Evolutionary conservation across 2,113 vertebrate species (phyloP).

Genomic region (Cottus gobio): DNA sequence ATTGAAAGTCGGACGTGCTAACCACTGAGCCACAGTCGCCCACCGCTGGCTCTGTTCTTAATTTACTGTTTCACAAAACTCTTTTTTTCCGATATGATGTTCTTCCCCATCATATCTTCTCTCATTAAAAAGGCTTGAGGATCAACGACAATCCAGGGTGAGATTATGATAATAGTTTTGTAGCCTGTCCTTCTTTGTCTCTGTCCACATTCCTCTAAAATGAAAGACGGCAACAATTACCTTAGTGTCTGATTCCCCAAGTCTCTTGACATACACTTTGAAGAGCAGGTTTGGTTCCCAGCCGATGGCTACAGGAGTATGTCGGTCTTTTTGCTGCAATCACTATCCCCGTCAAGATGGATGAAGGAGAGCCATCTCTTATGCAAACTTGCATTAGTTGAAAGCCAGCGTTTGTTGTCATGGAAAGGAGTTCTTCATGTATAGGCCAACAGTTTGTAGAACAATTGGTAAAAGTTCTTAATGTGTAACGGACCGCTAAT

Average conservation of each 20-base stretch:
- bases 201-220: conserved; percentile 75
- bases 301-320: conserved; percentile 24
- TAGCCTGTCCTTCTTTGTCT: conserved; percentile 69
- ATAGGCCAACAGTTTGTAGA: conserved; percentile 40
- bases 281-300: conserved; percentile 62
- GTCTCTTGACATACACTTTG: conserved; percentile 70
- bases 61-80: conserved; percentile 15
- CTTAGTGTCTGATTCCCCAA: conserved; percentile 63
- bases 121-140: conserved; percentile 59
- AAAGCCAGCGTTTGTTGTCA: conserved; percentile 51
- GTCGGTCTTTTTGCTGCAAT: conserved; percentile 45
- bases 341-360: conserved; percentile 56
- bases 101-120: conserved; percentile 46
- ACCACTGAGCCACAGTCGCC: too few species aligned
- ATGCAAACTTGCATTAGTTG: conserved; percentile 18
- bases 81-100: not conserved
- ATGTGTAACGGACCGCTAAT: conserved; percentile 45
- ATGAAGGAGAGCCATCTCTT: conserved; percentile 37
- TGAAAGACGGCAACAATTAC: conserved; percentile 73
- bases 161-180: conserved; percentile 76
- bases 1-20: too few species aligned
- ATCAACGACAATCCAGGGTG: conserved; percentile 72
- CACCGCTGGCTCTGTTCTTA: not conserved
- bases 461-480: conserved; percentile 45
- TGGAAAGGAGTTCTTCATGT: conserved; percentile 47